Percentiles rank a stretch among this genome's conserved stretches.
phyloP scores from a whole-genome alignment of 2,797 vertebrate species.

The Rousettus madagascariensis region DNA sequence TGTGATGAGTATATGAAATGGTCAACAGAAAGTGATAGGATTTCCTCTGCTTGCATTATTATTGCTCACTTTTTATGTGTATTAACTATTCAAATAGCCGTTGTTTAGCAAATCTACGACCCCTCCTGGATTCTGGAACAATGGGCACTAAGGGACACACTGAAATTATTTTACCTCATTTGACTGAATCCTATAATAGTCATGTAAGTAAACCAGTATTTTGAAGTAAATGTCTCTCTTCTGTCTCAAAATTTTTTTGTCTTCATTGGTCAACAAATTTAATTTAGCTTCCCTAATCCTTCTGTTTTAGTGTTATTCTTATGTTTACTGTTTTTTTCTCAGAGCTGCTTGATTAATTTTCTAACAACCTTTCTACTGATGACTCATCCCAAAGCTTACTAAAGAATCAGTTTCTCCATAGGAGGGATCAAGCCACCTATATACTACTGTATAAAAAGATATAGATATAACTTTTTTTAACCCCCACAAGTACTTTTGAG shows the following conservation, averaged over 20 bases:
- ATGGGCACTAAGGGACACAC: slow-evolving; percentile 99
- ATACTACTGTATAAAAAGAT: neutral
- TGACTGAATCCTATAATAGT: slow-evolving; percentile 99
- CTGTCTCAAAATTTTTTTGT: neutral
- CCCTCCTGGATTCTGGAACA: slow-evolving; percentile 97
- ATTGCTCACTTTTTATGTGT: slow-evolving; percentile 59
- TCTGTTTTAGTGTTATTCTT: neutral
- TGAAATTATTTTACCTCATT: slow-evolving; percentile 94
- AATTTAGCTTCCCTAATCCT: neutral
- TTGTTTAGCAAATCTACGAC: slow-evolving; percentile 93
- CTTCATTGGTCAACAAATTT: slow-evolving; percentile 13
- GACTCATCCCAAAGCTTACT: neutral
- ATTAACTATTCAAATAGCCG: slow-evolving; percentile 85
- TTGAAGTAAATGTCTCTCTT: slow-evolving; percentile 54
- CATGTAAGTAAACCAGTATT: slow-evolving; percentile 89
- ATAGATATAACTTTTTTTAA: neutral
- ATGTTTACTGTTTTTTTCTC: neutral
- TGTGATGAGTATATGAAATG: neutral
- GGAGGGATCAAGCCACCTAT: neutral
- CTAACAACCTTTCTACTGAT: neutral
- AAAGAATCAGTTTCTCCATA: neutral
- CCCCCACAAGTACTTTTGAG: neutral
- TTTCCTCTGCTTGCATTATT: neutral
- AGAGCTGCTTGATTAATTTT: slow-evolving; percentile 32
- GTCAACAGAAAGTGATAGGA: neutral